A percentile compares a stretch with the other conserved stretches of the same genome.
Evolutionary conservation across 2,888 invertebrate genomes (phyloP).

Genomic region (Oligia fasciuncula): DNA sequence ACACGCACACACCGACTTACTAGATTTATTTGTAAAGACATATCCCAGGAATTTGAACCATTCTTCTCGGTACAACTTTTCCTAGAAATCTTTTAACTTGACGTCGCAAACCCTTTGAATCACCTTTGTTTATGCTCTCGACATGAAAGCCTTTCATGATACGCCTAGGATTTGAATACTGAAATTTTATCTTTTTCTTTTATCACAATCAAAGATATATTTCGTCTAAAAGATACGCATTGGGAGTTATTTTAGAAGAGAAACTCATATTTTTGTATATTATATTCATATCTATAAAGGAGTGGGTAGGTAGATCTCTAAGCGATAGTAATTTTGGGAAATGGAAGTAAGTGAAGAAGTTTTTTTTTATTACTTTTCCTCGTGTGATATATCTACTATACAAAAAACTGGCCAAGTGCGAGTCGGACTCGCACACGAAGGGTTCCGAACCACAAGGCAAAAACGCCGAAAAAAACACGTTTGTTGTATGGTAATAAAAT

Average conservation of each 20-base stretch:
- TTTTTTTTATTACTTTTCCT: neutral
- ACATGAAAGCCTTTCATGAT: conserved; percentile 70
- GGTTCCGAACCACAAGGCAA: no score
- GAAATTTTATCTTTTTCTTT: conserved; percentile 66
- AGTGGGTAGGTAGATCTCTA: conserved; percentile 2
- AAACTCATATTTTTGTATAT: conserved; percentile 12
- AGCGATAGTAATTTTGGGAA: conserved; percentile 7
- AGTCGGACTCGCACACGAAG: no score
- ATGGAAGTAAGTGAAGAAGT: neutral
- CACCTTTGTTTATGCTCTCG: conserved; percentile 70
- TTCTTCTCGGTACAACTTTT: conserved; percentile 1
- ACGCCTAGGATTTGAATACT: conserved; percentile 69
- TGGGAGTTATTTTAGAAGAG: conserved; percentile 41
- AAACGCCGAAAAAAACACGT: no score
- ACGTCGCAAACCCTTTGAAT: conserved; percentile 58
- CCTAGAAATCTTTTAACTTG: conserved; percentile 49
- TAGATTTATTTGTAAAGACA: neutral
- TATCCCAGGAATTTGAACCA: neutral
- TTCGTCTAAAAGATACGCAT: conserved; percentile 54
- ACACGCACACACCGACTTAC: neutral
- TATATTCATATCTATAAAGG: conserved; percentile 28
- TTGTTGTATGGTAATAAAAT: no score
- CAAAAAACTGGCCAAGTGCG: neutral
- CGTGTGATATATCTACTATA: neutral
- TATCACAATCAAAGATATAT: conserved; percentile 62